These are phyloP conservation scores for Melipona beecheii DNA, from an alignment of 2,888 invertebrate genomes.

Conservation along the genomic window DNA sequence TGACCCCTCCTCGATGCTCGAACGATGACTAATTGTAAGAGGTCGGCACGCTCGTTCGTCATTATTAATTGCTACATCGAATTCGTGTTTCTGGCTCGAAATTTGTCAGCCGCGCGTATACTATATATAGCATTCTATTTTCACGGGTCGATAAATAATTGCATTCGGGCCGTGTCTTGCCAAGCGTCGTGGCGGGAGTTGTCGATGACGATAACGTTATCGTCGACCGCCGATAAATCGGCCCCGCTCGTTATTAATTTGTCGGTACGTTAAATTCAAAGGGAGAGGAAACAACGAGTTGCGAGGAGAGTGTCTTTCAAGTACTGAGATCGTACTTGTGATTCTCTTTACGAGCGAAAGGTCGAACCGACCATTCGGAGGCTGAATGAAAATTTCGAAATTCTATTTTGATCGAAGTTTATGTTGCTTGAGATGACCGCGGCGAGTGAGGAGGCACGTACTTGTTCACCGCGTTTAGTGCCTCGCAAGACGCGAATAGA, in stretches of 20 bases:
- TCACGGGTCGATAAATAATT: slow-evolving; percentile 56
- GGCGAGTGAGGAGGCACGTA: too few species aligned
- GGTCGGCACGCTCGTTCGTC: slow-evolving; percentile 29
- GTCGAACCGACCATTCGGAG: too few species aligned
- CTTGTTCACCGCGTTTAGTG: too few species aligned
- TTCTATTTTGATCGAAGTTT: too few species aligned
- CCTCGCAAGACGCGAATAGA: too few species aligned
- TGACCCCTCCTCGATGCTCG: not conserved
- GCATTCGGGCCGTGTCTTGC: slow-evolving; percentile 27
- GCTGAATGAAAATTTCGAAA: too few species aligned
- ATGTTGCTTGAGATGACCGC: too few species aligned
- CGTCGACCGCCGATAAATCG: slow-evolving; percentile 16
- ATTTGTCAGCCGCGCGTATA: slow-evolving; percentile 39
- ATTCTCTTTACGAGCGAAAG: too few species aligned
- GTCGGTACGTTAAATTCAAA: not conserved
- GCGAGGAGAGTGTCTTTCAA: too few species aligned
- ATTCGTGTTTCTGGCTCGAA: slow-evolving; percentile 50
- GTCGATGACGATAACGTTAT: slow-evolving; percentile 38
- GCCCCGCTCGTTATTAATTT: not conserved
- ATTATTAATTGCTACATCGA: slow-evolving; percentile 52
- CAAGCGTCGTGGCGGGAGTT: slow-evolving; percentile 12
- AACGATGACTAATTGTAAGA: slow-evolving; percentile 34
- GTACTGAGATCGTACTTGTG: too few species aligned
- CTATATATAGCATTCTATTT: slow-evolving; percentile 58
- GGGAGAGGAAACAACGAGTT: not conserved